These are phyloP conservation scores for Tetranychus cinnabarinus DNA, from an alignment of 1,140 invertebrate species.

Conservation along the genomic window DNA sequence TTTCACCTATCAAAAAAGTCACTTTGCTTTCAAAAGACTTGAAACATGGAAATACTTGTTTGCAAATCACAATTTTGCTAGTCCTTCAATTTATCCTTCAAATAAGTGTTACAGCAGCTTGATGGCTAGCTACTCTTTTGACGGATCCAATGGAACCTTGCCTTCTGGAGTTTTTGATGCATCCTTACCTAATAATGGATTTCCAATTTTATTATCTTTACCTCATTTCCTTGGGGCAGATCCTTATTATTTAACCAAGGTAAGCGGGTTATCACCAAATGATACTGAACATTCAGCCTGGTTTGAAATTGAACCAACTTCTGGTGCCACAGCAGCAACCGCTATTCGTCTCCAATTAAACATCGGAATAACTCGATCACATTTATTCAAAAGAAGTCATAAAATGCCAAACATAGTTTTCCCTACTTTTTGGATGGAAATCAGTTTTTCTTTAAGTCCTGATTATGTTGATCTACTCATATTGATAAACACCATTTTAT, in stretches of 20 bases:
- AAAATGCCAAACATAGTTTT: conserved; percentile 13
- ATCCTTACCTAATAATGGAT: conserved; percentile 27
- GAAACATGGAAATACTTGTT: not conserved
- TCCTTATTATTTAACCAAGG: conserved; percentile 36
- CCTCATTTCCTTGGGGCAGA: conserved; percentile 74
- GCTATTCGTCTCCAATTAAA: conserved; percentile 12
- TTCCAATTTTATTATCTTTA: conserved; percentile 62
- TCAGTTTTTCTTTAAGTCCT: conserved; percentile 1
- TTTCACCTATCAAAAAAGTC: not conserved
- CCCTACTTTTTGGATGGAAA: conserved; percentile 12
- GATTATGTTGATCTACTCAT: not conserved
- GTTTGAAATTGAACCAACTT: conserved; percentile 58
- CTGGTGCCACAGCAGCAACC: conserved; percentile 9
- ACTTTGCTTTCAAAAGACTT: not conserved
- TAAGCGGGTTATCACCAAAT: conserved; percentile 45
- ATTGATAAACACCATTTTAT: not conserved
- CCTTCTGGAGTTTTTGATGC: conserved; percentile 11
- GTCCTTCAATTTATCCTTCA: conserved; percentile 4
- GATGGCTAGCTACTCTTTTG: not conserved
- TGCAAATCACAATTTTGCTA: conserved; percentile 1
- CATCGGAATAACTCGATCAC: conserved; percentile 7
- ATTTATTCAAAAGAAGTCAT: conserved; percentile 6
- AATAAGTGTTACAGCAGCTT: conserved; percentile 5
- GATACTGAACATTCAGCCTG: conserved; percentile 50
- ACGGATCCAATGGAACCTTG: not conserved